phyloP scores from a whole-genome alignment of 2,797 vertebrate genomes.

The Myotis planiceps region DNA sequence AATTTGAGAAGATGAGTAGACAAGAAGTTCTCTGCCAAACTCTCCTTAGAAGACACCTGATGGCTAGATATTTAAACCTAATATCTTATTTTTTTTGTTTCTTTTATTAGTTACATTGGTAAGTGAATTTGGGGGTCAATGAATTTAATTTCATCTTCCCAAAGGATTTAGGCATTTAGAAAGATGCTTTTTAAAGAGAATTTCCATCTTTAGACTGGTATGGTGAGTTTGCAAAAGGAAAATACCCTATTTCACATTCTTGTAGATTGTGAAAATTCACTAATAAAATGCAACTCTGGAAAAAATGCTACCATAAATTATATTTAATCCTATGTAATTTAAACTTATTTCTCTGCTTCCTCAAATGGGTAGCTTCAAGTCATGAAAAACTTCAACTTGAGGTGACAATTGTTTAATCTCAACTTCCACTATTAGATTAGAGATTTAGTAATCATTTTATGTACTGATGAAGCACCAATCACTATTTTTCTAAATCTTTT shows the following conservation, averaged over 20 bases:
- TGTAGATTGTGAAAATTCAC: neutral
- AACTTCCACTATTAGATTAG: neutral
- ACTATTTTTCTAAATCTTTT: conserved; percentile 13
- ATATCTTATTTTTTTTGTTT: neutral
- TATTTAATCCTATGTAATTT: neutral
- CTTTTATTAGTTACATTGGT: neutral
- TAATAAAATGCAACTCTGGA: neutral
- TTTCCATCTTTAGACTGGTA: neutral
- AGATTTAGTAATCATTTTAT: conserved; percentile 30
- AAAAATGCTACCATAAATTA: neutral
- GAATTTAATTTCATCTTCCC: neutral
- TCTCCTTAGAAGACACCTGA: neutral
- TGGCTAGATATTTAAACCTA: neutral
- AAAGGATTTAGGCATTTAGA: neutral
- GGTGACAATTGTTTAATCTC: conserved; percentile 24
- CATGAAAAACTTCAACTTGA: conserved; percentile 31
- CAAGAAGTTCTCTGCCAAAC: neutral
- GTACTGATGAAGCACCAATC: neutral
- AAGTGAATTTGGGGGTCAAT: neutral
- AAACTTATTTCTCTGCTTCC: neutral
- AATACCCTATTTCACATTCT: neutral
- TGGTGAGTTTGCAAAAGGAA: neutral
- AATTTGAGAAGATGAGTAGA: neutral
- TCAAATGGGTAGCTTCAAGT: neutral
- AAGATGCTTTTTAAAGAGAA: neutral